Base-by-base conservation (phyloP, 1,140 invertebrate species). In the Dolichoris vasculosae region DNA sequence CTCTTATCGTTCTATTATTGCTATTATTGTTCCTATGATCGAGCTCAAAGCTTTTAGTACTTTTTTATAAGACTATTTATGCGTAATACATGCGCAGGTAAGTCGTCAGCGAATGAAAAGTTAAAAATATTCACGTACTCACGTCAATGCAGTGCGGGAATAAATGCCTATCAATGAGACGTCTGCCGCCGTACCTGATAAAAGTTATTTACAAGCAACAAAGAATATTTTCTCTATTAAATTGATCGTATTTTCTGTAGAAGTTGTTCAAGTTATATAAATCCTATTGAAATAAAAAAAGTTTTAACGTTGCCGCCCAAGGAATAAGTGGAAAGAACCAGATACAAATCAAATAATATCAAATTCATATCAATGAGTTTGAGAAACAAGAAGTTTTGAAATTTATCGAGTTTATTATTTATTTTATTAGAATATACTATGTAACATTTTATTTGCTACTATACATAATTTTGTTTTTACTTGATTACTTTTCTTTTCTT, bases 1-100 rank as follows among this genome's bases (percentile, higher is more conserved):
- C 84, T 67, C 84, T 87, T 80, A 79, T 32, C 23, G 7, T 3
- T n/a, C 17, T 17, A 13, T 23, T 40, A 20, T 13, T 63, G 59
- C 4, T 59, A 17, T 17, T 17, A 59, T 46, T 46, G 43, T 46
- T 13, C 13, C 43, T 46, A 7, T 7, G 6, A 13, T 46, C 6
- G 43, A 13, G 6, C 43, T 46, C 51, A 15, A 17, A 55, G 51
- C 2, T 2, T 55, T 2, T 11, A n/a, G 17, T 64, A 30, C 59
- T 64, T 64, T 0, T 55, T 55, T 55, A 55, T 2, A 55, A 55
- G 51, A 20, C 20, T 17, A 46, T 46, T 46, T 46, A 46, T 46
- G 6, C 13, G 43, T 46, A 7, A 46, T 13, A 46, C 43, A 46
- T 46, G 13, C 43, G 43, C 43, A 46, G 6, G 6, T 46, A 6